Evolutionary conservation across 2,888 invertebrate genomes (phyloP), one percentile per base, ranked within the genome.

Genomic region (Callyntrura sp.): DNA sequence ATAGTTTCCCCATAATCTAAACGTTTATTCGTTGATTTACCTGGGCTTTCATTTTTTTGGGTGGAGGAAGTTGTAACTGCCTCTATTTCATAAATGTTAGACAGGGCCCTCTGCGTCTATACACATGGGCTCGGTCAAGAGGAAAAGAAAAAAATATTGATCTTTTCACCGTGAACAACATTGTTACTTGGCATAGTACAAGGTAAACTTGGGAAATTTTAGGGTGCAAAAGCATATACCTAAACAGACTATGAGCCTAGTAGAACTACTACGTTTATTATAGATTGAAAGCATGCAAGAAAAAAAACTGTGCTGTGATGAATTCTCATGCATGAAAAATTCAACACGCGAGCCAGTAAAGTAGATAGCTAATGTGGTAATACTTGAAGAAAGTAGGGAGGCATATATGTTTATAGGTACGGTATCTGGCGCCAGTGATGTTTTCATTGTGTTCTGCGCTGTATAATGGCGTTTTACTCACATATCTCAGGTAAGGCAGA

Each of bases 231-330:
- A n/a, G n/a, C n/a, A n/a, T n/a, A n/a, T n/a, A n/a, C n/a, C n/a
- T n/a, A n/a, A n/a, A n/a, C n/a, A n/a, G n/a, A n/a, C n/a, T n/a
- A n/a, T n/a, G n/a, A n/a, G n/a, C n/a, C n/a, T n/a, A n/a, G n/a
- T n/a, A n/a, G n/a, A n/a, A n/a, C n/a, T n/a, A n/a, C n/a, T n/a
- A n/a, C n/a, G n/a, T 81, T 81, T 55, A 83, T 83, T 51, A 83
- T 73, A 85, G 76, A 85, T 43, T 57, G 60, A n/a, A 45, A 45
- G 84, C 84, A 85, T 85, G 84, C 85, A 45, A 85, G 25, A 62
- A 60, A 76, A 55, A 57, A 73, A 48, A 8, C 57, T 11, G 48
- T 73, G 51, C 25, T 65, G 35, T 68, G 84, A 84, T 70, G 84
- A 84, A 70, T 79, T 28, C 57, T 28, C 57, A 9, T 57, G 62